Evolutionary conservation across 2,888 invertebrate species (phyloP), one percentile per base, ranked within the genome.

Genomic region (Ophioninae sp.): DNA sequence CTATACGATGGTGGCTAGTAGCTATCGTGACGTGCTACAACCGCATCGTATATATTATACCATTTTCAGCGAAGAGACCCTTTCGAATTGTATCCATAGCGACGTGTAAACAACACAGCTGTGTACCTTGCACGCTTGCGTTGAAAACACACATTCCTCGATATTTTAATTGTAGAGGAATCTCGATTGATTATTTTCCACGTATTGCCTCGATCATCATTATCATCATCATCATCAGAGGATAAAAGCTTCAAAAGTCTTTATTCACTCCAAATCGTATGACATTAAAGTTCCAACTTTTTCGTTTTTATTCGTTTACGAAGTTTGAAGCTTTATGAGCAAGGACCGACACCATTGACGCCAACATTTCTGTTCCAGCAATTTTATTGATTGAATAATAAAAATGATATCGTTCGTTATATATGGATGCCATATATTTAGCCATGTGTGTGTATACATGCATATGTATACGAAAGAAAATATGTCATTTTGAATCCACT

Each of bases 61-160:
- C 82, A 76, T 79, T 85, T 84, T 80, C 68, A 30, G 51, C 51
- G 81, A 77, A 69, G 79, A 76, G 61, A n/a, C 85, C 81, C 81
- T 83, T 82, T 84, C 78, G 56, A 84, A 85, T 71, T 81, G 89
- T 89, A 85, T 85, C 88, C 88, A 89, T 89, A 88, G 88, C 87
- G 87, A 90, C 90, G 77, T 86, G 87, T 88, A 89, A 89, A 87
- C 86, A 89, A 87, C 89, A 89, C 85, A 86, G 68, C 61, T 79
- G 85, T 77, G 67, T 80, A 73, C 59, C 58, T 77, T 64, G 67
- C 81, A 87, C 87, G 87, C 87, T 78, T 88, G 87, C 87, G 86
- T 85, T 64, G 65, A 82, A 37, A 77, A 67, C 30, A 30, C 30
- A 61, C 51, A 67, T 74, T 69, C 81, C 72, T 85, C 80, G 65